A percentile compares a stretch with the other conserved stretches of the same genome.
These are phyloP conservation scores for Cheilosia impressa DNA, from an alignment of 2,888 invertebrate species.

Conservation along the genomic window DNA sequence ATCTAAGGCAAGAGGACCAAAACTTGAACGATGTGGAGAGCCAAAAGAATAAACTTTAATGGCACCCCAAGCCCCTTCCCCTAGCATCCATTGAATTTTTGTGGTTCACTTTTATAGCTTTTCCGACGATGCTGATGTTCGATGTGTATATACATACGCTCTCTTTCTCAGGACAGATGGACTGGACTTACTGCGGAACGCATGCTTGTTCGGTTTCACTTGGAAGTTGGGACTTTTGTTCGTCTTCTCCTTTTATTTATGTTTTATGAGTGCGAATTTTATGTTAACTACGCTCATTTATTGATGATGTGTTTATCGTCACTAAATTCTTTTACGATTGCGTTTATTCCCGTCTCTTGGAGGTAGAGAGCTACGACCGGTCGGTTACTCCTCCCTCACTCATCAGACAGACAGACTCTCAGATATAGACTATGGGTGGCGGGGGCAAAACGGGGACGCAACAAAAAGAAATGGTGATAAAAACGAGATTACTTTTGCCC, in stretches of 20 bases:
- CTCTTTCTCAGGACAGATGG: constrained; percentile 59
- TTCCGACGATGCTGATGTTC: constrained; percentile 54
- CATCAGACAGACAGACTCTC: constrained; percentile 21
- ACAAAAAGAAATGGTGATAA: constrained; percentile 58
- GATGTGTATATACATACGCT: constrained; percentile 37
- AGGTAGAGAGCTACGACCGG: background rate
- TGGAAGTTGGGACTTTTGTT: constrained; percentile 20
- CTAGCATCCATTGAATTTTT: constrained; percentile 61
- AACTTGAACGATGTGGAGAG: constrained; percentile 27
- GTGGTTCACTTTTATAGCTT: constrained; percentile 72
- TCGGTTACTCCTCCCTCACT: constrained; percentile 12
- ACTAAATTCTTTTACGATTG: constrained; percentile 82
- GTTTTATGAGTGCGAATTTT: constrained; percentile 75
- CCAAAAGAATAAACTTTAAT: constrained; percentile 72
- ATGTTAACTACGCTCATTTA: constrained; percentile 76
- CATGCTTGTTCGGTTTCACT: constrained; percentile 49
- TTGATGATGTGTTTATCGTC: constrained; percentile 83
- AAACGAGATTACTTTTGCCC: constrained; percentile 69
- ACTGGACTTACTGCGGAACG: constrained; percentile 60
- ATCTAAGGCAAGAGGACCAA: constrained; percentile 22
- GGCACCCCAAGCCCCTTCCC: constrained; percentile 21
- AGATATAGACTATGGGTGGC: background rate
- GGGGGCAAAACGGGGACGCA: background rate
- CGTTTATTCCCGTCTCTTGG: constrained; percentile 74
- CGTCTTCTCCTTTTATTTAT: constrained; percentile 56